A percentile compares a stretch with the other conserved stretches of the same genome.
Conservation (phyloP, 2,888 invertebrate species). For the Hyposoter didymator region DNA sequence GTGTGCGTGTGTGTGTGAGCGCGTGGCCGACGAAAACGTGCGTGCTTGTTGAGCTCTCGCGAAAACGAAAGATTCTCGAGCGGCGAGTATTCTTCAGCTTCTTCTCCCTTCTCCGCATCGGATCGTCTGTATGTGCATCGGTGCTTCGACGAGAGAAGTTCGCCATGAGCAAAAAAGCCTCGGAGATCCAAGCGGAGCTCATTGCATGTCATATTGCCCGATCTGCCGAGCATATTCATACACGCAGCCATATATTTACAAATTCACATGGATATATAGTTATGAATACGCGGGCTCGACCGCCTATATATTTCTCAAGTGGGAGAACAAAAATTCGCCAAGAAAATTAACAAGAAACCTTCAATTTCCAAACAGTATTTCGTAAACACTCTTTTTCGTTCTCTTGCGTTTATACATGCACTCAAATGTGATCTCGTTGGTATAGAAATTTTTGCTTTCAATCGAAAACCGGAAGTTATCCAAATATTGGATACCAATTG, state of each 20-base stretch:
- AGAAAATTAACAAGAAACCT: not conserved
- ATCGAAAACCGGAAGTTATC: not conserved
- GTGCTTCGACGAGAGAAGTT: conserved; percentile 54
- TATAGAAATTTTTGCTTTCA: not conserved
- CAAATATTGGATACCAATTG: not conserved
- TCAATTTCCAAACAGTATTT: not conserved
- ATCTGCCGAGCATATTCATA: conserved; percentile 16
- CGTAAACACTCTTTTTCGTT: not conserved
- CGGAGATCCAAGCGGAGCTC: conserved; percentile 45
- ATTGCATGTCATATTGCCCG: conserved; percentile 67
- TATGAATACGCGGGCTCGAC: conserved; percentile 7
- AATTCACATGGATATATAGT: not conserved
- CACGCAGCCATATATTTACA: conserved; percentile 32
- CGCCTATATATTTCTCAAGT: not conserved
- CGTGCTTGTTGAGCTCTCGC: conserved; percentile 55
- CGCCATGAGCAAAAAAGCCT: conserved; percentile 42
- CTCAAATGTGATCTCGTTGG: not conserved
- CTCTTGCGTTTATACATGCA: not conserved
- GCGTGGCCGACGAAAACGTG: conserved; percentile 68
- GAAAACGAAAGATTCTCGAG: conserved; percentile 48
- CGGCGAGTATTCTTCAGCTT: conserved; percentile 45
- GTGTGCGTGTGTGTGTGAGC: conserved; percentile 61
- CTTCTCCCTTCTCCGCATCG: conserved; percentile 40
- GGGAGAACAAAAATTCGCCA: not conserved
- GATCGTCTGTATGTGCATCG: conserved; percentile 31